phyloP scores from a whole-genome alignment of 2,888 invertebrate genomes.

The Mayetiola destructor region DNA sequence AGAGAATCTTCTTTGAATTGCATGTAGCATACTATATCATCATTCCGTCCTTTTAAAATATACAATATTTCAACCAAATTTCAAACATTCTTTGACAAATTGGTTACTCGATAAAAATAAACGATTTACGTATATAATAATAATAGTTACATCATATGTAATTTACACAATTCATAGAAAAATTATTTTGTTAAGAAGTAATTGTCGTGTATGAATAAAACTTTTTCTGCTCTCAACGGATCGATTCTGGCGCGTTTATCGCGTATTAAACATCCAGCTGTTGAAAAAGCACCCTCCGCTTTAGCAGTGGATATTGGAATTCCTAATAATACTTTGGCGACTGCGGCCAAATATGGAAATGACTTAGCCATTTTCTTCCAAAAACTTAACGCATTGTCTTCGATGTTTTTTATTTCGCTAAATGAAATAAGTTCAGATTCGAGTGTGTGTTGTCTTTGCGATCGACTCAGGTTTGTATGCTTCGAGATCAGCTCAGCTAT shows the following conservation, averaged over 20 bases:
- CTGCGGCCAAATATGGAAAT: not conserved
- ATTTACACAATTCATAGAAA: too few relatives aligned
- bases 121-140: too few relatives aligned
- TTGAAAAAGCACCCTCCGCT: not conserved
- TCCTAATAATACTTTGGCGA: not conserved
- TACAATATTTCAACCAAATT: too few relatives aligned
- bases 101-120: too few relatives aligned
- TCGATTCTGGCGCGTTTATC: not conserved
- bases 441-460: not conserved
- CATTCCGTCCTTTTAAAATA: too few relatives aligned
- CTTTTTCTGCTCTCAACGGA: not conserved
- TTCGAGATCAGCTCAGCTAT: not conserved
- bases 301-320: not conserved
- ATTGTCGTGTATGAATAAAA: not conserved
- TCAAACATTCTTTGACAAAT: too few relatives aligned
- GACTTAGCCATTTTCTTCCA: not conserved
- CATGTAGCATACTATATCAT: too few relatives aligned
- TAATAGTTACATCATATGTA: too few relatives aligned
- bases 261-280: not conserved
- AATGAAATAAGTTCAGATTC: not conserved
- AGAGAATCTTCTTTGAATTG: too few relatives aligned
- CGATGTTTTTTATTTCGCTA: not conserved
- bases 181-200: too few relatives aligned
- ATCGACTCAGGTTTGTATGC: not conserved
- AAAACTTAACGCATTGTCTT: not conserved